Percentiles rank a stretch among this genome's conserved stretches.
Evolutionary conservation across 2,888 invertebrate genomes (phyloP).

Genomic region (Tinea semifulvella): DNA sequence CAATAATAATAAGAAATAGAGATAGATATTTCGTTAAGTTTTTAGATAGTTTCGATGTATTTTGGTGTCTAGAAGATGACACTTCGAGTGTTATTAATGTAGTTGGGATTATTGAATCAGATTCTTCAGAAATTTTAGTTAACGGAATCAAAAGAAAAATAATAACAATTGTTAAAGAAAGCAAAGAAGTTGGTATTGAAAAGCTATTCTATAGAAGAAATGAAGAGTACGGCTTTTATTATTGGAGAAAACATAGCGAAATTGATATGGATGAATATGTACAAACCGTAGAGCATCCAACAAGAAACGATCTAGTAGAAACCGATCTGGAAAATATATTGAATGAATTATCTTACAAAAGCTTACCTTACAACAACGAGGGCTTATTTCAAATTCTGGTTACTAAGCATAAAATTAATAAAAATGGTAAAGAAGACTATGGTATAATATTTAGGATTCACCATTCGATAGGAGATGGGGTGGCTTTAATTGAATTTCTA

Average conservation of each 20-base stretch:
- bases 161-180: slow-evolving; percentile 21
- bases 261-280: slow-evolving; percentile 50
- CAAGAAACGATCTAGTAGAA: slow-evolving; percentile 27
- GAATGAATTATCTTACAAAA: slow-evolving; percentile 38
- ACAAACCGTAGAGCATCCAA: slow-evolving; percentile 39
- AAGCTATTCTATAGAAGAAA: slow-evolving; percentile 53
- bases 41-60: slow-evolving; percentile 58
- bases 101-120: slow-evolving; percentile 47
- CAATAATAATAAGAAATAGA: slow-evolving; percentile 28
- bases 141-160: slow-evolving; percentile 32
- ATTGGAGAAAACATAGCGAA: slow-evolving; percentile 44
- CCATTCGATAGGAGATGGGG: slow-evolving; percentile 64
- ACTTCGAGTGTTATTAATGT: slow-evolving; percentile 55
- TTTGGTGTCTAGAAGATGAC: slow-evolving; percentile 62
- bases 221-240: slow-evolving; percentile 58
- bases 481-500: slow-evolving; percentile 54
- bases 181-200: slow-evolving; percentile 23
- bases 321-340: slow-evolving; percentile 40
- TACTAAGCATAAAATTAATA: slow-evolving; percentile 29
- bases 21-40: slow-evolving; percentile 48
- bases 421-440: slow-evolving; percentile 27
- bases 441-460: slow-evolving; percentile 62
- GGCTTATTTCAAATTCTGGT: slow-evolving; percentile 62
- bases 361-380: slow-evolving; percentile 49
- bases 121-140: slow-evolving; percentile 27